Conservation (phyloP, 2,113 vertebrate genomes). For the Phalacrocorax aristotelis region DNA sequence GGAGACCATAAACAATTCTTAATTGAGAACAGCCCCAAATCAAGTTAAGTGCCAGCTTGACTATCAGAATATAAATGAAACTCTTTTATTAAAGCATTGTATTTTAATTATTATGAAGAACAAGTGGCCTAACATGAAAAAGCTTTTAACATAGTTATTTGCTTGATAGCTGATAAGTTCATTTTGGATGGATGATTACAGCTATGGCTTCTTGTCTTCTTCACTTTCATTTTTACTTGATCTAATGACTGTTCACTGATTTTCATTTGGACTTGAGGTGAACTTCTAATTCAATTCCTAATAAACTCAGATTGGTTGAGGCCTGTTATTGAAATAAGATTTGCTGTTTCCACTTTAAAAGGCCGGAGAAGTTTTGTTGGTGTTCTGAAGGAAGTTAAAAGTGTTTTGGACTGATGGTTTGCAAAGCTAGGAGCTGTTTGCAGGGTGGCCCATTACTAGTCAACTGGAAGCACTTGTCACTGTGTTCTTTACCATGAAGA, state of each 20-base stretch:
- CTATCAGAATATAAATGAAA: constrained; percentile 17
- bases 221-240: neutral
- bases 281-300: neutral
- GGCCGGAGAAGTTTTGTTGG: neutral
- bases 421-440: neutral
- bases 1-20: constrained; percentile 19
- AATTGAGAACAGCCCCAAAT: constrained; percentile 38
- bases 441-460: neutral
- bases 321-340: neutral
- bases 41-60: neutral
- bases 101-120: constrained; percentile 18
- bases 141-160: neutral
- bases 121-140: neutral
- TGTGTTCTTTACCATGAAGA: neutral
- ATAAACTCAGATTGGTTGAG: neutral
- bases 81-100: neutral
- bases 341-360: neutral
- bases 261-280: neutral
- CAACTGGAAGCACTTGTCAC: neutral
- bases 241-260: neutral
- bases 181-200: neutral
- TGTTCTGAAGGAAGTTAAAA: neutral
- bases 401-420: neutral
- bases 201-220: neutral
- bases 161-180: neutral